Conservation (phyloP, 1,140 invertebrate species). For the Hydropsyche tenuis region DNA sequence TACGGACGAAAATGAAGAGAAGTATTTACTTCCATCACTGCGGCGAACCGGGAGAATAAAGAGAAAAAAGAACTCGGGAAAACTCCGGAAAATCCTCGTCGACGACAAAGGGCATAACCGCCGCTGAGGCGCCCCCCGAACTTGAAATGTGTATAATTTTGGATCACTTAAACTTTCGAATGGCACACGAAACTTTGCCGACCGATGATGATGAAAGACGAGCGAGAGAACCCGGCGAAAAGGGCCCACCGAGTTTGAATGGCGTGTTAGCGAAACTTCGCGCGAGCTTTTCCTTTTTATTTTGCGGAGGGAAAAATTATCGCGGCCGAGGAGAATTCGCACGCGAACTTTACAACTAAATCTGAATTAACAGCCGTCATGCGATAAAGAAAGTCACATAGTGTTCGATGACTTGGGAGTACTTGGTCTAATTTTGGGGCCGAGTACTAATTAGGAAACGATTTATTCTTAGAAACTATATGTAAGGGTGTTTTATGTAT, state of each 20-base stretch:
- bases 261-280: slow-evolving; percentile 36
- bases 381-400: too few relatives aligned
- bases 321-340: not conserved
- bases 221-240: not conserved
- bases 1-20: slow-evolving; percentile 25
- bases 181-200: slow-evolving; percentile 34
- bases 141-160: slow-evolving; percentile 40
- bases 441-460: too few relatives aligned
- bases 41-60: too few relatives aligned
- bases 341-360: too few relatives aligned
- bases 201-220: slow-evolving; percentile 35
- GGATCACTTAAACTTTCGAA: slow-evolving; percentile 41
- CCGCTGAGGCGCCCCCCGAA: not conserved
- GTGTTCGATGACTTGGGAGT: too few relatives aligned
- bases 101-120: slow-evolving; percentile 28
- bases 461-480: too few relatives aligned
- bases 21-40: not conserved
- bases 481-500: too few relatives aligned
- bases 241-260: slow-evolving; percentile 33
- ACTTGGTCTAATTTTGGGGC: too few relatives aligned
- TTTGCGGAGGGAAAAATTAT: slow-evolving; percentile 6
- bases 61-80: not conserved
- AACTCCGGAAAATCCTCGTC: slow-evolving; percentile 17
- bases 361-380: too few relatives aligned
- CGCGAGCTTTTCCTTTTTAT: not conserved